Conservation (phyloP, 2,113 vertebrate species). For the Bufo gargarizans region DNA sequence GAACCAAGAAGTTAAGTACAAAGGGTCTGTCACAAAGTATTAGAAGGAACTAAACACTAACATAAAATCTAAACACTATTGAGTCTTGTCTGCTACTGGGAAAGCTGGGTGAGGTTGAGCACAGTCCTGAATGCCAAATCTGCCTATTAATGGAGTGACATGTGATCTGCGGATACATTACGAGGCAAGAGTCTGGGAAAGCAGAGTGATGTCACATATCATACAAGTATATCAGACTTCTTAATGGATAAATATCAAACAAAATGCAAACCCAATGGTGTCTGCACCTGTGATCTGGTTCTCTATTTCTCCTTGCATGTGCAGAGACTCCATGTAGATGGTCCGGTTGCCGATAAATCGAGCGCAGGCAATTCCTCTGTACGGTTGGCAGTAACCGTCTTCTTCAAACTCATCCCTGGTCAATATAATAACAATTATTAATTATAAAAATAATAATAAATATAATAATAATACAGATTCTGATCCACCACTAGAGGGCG, state of each 20-base stretch:
- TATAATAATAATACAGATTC: neutral
- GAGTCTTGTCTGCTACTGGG: neutral
- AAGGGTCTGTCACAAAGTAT: too few species aligned
- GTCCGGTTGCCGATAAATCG: constrained; percentile 96
- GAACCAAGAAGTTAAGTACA: too few species aligned
- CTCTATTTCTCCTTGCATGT: constrained; percentile 98
- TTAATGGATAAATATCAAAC: neutral
- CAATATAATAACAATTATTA: neutral
- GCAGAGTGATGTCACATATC: neutral
- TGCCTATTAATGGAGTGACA: neutral
- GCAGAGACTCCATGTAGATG: constrained; percentile 96
- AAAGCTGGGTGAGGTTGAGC: neutral
- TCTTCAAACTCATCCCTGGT: constrained; percentile 91
- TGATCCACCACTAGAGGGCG: constrained; percentile 69
- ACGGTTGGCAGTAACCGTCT: constrained; percentile 97
- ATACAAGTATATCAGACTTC: neutral
- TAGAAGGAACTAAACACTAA: too few species aligned
- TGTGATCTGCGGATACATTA: neutral
- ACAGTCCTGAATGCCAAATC: neutral
- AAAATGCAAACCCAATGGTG: neutral
- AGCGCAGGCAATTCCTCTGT: constrained; percentile 96
- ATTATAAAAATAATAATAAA: too few species aligned
- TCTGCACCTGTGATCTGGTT: constrained; percentile 95
- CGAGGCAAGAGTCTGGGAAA: neutral
- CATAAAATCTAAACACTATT: too few species aligned